phyloP scores from a whole-genome alignment of 2,888 invertebrate genomes.

The Apoda limacodes region DNA sequence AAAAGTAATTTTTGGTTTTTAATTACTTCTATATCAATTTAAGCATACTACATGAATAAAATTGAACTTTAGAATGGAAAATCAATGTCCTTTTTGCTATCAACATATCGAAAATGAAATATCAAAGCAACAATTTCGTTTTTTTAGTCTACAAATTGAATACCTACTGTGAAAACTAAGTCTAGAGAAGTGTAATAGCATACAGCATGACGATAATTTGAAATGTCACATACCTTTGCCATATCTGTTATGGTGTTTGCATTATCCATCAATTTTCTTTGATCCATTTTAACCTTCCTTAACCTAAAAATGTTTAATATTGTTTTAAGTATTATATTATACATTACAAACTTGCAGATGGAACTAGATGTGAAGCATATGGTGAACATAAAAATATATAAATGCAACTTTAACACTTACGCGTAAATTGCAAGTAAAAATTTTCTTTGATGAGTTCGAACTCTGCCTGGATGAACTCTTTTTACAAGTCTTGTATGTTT shows the following conservation, averaged over 20 bases:
- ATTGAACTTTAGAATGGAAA: too few species aligned
- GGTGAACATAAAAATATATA: too few species aligned
- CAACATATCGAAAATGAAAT: too few species aligned
- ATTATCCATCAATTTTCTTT: conserved; percentile 98
- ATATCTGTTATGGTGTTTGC: conserved; percentile 99
- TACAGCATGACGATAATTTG: conserved; percentile 43
- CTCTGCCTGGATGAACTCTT: conserved; percentile 95
- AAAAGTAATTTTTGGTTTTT: too few species aligned
- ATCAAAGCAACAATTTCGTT: not conserved
- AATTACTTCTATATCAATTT: too few species aligned
- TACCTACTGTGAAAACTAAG: conserved; percentile 34
- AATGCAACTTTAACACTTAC: conserved; percentile 75
- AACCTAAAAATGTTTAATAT: conserved; percentile 85
- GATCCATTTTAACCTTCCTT: conserved; percentile 99
- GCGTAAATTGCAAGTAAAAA: conserved; percentile 99
- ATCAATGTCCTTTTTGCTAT: too few species aligned
- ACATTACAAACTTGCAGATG: too few species aligned
- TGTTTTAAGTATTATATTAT: too few species aligned
- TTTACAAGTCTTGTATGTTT: conserved; percentile 99
- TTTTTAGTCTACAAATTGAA: conserved; percentile 12
- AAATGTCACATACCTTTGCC: conserved; percentile 88
- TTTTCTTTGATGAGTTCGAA: conserved; percentile 98
- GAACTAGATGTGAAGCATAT: too few species aligned
- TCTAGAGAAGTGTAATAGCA: conserved; percentile 45
- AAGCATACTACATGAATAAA: too few species aligned